Percentiles rank a stretch among this genome's conserved stretches.
These are phyloP conservation scores for Stomatorhinus ivindoensis DNA, from an alignment of 2,113 vertebrate genomes.

Conservation along the genomic window DNA sequence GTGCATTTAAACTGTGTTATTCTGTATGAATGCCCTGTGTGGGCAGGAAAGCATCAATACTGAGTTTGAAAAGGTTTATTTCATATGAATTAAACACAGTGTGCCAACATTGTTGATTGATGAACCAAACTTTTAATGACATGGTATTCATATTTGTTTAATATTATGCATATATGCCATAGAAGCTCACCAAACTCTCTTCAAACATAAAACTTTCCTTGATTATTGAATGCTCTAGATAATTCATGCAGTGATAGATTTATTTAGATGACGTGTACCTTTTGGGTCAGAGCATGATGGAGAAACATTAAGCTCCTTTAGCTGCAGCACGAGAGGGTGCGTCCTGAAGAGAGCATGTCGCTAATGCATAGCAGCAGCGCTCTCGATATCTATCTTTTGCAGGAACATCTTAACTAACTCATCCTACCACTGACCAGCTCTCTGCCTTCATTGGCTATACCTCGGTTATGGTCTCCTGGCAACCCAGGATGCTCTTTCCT, in stretches of 20 bases:
- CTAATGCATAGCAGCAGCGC: neutral
- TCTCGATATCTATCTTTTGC: neutral
- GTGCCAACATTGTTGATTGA: neutral
- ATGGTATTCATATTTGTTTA: neutral
- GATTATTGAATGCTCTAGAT: neutral
- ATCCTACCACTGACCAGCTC: neutral
- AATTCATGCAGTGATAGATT: neutral
- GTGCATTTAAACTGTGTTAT: neutral
- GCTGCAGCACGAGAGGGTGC: neutral
- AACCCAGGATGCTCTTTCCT: neutral
- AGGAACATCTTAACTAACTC: neutral
- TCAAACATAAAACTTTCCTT: neutral
- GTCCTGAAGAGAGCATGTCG: neutral
- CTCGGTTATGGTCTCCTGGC: neutral
- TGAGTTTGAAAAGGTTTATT: neutral
- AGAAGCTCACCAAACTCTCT: neutral
- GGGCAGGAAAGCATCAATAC: neutral
- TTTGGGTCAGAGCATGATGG: neutral
- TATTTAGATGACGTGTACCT: neutral
- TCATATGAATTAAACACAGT: neutral
- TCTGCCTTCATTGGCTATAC: neutral
- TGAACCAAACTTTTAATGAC: neutral
- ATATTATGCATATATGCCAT: neutral
- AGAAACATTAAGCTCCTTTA: neutral
- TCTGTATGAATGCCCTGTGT: neutral